Evolutionary conservation across 1,140 invertebrate genomes (phyloP).

Genomic region (Dinoponera quadriceps): DNA sequence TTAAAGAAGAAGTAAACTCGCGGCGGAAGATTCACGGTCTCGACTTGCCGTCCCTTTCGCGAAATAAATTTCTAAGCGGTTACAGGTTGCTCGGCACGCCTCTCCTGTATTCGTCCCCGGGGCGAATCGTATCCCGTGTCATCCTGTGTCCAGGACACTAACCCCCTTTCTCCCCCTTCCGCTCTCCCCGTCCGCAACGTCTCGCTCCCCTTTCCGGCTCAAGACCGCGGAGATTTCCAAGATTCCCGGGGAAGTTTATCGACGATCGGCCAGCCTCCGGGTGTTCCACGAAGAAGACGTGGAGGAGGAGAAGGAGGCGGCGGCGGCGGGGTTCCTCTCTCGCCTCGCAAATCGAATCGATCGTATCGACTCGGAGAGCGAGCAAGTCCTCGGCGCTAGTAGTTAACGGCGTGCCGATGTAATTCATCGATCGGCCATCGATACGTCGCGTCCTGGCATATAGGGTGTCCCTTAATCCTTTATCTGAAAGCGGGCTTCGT

Average conservation of each 20-base stretch:
- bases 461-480: neutral
- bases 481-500: no score
- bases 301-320: neutral
- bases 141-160: constrained; percentile 48
- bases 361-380: constrained; percentile 58
- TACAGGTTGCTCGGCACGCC: constrained; percentile 38
- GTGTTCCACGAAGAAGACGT: constrained; percentile 34
- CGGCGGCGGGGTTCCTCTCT: constrained; percentile 31
- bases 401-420: constrained; percentile 67
- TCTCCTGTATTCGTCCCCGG: constrained; percentile 35
- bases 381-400: constrained; percentile 61
- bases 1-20: constrained; percentile 57
- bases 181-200: neutral
- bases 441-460: constrained; percentile 32
- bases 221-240: constrained; percentile 37
- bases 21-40: constrained; percentile 37
- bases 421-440: constrained; percentile 69
- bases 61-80: constrained; percentile 61
- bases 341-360: constrained; percentile 70
- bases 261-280: constrained; percentile 48
- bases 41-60: constrained; percentile 38
- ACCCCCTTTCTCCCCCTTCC: constrained; percentile 5
- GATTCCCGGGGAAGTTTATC: constrained; percentile 58
- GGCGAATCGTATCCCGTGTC: constrained; percentile 48
- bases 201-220: neutral